phyloP scores from a whole-genome alignment of 2,113 vertebrate genomes.

The Phalacrocorax pelagicus region DNA sequence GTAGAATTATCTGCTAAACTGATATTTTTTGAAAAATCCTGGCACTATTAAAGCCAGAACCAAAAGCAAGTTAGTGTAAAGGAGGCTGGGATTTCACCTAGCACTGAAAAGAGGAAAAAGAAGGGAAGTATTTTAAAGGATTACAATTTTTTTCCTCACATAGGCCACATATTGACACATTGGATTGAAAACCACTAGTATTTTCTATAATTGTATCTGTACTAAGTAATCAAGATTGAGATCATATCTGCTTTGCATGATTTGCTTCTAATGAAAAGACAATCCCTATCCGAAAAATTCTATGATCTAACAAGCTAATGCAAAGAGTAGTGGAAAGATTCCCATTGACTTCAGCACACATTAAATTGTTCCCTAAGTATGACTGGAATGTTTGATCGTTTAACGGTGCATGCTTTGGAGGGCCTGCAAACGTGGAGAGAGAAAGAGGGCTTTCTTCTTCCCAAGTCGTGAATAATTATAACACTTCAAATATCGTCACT shows the following conservation, averaged over 20 bases:
- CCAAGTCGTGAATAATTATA: constrained; percentile 4
- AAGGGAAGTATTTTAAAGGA: neutral
- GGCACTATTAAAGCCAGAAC: neutral
- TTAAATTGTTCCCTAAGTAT: neutral
- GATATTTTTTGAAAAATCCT: neutral
- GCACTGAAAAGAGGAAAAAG: neutral
- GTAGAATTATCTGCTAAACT: neutral
- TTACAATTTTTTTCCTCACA: neutral
- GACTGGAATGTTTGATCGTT: neutral
- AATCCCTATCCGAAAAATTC: neutral
- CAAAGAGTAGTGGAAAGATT: neutral
- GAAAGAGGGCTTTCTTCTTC: neutral
- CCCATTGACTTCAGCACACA: neutral
- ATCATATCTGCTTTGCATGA: neutral
- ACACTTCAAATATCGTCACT: neutral
- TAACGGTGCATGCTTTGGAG: neutral
- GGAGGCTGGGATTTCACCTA: neutral
- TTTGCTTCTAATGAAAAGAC: neutral
- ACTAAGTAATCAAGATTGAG: neutral
- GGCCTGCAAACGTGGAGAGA: accelerated
- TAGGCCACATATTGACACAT: neutral
- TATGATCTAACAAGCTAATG: neutral
- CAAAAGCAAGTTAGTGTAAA: neutral
- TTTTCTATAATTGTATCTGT: neutral
- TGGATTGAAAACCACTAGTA: neutral